A percentile compares a stretch with the other conserved stretches of the same genome.
Evolutionary conservation across 1,140 invertebrate genomes (phyloP).

Genomic region (Aphidius ervi): DNA sequence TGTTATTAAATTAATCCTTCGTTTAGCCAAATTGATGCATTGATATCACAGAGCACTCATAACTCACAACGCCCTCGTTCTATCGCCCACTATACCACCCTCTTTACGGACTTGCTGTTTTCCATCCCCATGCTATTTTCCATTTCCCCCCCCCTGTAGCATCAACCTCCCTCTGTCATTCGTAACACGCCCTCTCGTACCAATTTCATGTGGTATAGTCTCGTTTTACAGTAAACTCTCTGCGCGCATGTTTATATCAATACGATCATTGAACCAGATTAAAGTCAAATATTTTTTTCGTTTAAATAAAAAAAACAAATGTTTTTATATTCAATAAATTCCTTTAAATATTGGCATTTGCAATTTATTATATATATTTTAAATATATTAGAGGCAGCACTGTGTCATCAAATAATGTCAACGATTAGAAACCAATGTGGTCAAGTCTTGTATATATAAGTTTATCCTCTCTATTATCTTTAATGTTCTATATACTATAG

Average conservation of each 20-base stretch:
- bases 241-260: slow-evolving; percentile 12
- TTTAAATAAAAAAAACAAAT: too few species aligned
- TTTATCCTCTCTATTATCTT: slow-evolving; percentile 9
- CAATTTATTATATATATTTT: too few species aligned
- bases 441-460: slow-evolving; percentile 1
- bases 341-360: too few species aligned
- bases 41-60: slow-evolving; percentile 54
- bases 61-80: slow-evolving; percentile 45
- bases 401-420: slow-evolving; percentile 2
- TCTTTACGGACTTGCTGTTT: slow-evolving; percentile 16
- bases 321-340: too few species aligned
- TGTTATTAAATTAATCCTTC: slow-evolving; percentile 57
- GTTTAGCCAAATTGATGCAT: slow-evolving; percentile 56
- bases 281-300: background rate
- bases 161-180: slow-evolving; percentile 4
- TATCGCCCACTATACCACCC: slow-evolving; percentile 7
- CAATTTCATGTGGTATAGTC: slow-evolving; percentile 2
- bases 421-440: slow-evolving; percentile 5
- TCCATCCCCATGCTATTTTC: slow-evolving; percentile 9
- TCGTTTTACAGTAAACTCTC: slow-evolving; percentile 6
- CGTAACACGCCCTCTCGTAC: slow-evolving; percentile 6
- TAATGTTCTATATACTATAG: background rate
- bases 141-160: slow-evolving; percentile 14
- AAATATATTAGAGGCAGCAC: too few species aligned
- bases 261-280: slow-evolving; percentile 4